Conservation (phyloP, 2,797 vertebrate genomes). For the Cynopterus sphinx region DNA sequence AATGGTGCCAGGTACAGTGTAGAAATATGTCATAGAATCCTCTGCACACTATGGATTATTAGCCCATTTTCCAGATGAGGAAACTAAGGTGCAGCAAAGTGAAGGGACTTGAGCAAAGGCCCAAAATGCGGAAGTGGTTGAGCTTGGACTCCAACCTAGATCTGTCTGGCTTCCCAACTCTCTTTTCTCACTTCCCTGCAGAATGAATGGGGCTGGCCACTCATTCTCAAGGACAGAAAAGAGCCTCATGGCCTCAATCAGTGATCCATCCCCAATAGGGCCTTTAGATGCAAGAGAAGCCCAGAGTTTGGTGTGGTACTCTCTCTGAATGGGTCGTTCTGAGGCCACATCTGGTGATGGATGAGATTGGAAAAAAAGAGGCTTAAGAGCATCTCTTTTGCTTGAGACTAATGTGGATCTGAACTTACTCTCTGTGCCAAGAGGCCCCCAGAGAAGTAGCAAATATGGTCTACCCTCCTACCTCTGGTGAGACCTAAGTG, state of each 20-base stretch:
- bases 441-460: not conserved
- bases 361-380: not conserved
- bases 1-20: not conserved
- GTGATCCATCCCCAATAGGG: not conserved
- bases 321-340: not conserved
- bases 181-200: not conserved
- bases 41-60: not conserved
- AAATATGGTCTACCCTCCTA: not conserved
- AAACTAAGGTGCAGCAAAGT: not conserved
- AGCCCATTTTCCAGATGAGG: not conserved
- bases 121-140: not conserved
- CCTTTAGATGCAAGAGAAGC: not conserved
- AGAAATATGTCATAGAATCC: not conserved
- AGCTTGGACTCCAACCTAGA: not conserved
- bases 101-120: not conserved
- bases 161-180: not conserved
- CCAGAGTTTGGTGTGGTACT: not conserved
- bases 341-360: not conserved
- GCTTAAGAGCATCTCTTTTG: not conserved
- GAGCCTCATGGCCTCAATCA: not conserved
- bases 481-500: not conserved
- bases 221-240: not conserved
- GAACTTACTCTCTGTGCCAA: not conserved
- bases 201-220: not conserved
- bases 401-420: not conserved